A percentile compares a stretch with the other conserved stretches of the same genome.
These are phyloP conservation scores for Yponomeuta plumbellus DNA, from an alignment of 2,888 invertebrate species.

Conservation along the genomic window DNA sequence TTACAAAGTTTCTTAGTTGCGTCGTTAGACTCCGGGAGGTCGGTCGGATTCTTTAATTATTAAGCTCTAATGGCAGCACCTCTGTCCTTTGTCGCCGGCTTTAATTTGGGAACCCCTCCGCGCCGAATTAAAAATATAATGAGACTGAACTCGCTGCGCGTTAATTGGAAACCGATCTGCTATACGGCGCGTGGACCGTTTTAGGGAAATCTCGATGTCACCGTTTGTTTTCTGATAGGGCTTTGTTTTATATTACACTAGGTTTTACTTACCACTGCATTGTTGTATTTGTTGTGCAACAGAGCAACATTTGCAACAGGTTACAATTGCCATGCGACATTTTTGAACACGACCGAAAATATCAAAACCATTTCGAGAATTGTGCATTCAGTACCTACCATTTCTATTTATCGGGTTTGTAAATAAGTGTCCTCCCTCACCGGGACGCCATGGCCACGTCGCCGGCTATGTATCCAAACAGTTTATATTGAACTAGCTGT, in stretches of 20 bases:
- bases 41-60: slow-evolving; percentile 75
- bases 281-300: not conserved
- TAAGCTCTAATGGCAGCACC: slow-evolving; percentile 71
- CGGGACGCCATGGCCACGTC: no score
- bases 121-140: slow-evolving; percentile 77
- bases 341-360: no score
- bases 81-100: slow-evolving; percentile 71
- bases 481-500: no score
- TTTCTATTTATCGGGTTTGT: no score
- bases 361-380: no score
- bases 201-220: slow-evolving; percentile 24
- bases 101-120: slow-evolving; percentile 67
- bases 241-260: not conserved
- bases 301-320: no score
- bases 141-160: slow-evolving; percentile 66
- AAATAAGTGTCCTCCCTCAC: no score
- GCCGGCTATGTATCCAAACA: no score
- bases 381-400: no score
- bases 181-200: slow-evolving; percentile 38
- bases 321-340: no score
- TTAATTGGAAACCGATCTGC: slow-evolving; percentile 76
- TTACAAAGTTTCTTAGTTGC: slow-evolving; percentile 66
- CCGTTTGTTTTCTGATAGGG: not conserved
- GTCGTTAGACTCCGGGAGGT: slow-evolving; percentile 63
- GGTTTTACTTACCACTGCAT: not conserved